Conservation (phyloP, 2,113 vertebrate genomes). For the Loxodonta africana region DNA sequence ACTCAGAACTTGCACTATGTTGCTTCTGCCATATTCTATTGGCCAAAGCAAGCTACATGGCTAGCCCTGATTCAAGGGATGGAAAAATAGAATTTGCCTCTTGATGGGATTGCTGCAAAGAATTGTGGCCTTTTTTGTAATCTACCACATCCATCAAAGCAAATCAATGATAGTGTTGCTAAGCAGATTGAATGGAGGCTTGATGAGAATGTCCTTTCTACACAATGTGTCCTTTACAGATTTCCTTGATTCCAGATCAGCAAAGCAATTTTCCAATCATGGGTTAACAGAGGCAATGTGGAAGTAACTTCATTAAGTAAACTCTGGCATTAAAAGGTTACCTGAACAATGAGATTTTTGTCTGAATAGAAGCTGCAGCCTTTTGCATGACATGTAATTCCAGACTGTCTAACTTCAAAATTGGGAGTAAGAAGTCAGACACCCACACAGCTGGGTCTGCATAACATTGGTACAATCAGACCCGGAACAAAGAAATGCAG, state of each 20-base stretch:
- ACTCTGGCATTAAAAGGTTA: slow-evolving; percentile 59
- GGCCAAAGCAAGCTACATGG: background rate
- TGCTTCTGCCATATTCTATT: slow-evolving; percentile 15
- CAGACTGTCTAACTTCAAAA: slow-evolving; percentile 65
- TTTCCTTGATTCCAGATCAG: slow-evolving; percentile 35
- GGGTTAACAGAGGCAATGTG: background rate
- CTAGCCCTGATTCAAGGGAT: background rate
- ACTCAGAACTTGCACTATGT: background rate
- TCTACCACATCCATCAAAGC: background rate
- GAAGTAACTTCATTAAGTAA: slow-evolving; percentile 61
- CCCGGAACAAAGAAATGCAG: slow-evolving; percentile 53
- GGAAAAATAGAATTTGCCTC: background rate
- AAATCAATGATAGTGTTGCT: background rate
- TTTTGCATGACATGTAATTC: slow-evolving; percentile 22
- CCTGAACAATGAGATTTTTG: slow-evolving; percentile 33
- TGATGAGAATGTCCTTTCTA: background rate
- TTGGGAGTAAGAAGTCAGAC: slow-evolving; percentile 1
- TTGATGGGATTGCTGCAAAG: background rate
- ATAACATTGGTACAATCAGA: slow-evolving; percentile 11
- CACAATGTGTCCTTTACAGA: slow-evolving; percentile 47
- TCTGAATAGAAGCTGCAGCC: slow-evolving; percentile 35
- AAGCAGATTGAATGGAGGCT: slow-evolving; percentile 11
- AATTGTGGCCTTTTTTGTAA: background rate
- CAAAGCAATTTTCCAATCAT: slow-evolving; percentile 39
- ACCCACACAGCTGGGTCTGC: slow-evolving; percentile 31